Evolutionary conservation across 2,113 vertebrate genomes (phyloP).

Genomic region (Telmatochromis sp.): DNA sequence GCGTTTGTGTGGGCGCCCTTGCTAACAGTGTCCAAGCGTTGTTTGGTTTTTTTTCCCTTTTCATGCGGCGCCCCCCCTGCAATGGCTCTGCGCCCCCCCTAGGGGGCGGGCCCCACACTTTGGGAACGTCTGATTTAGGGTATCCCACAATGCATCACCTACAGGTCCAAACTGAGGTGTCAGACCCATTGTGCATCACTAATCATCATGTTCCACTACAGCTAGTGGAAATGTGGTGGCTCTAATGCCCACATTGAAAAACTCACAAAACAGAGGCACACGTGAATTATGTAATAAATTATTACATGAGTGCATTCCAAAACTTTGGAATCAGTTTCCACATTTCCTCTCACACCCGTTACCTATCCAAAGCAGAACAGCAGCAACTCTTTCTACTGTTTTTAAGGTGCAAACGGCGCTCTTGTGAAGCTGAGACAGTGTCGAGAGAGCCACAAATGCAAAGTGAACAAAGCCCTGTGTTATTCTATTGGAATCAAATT

Average conservation of each 20-base stretch:
- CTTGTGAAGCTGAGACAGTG: constrained; percentile 21
- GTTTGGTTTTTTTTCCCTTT: too few relatives aligned
- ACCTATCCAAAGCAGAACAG: neutral
- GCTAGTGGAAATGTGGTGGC: constrained; percentile 76
- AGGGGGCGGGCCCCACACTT: too few relatives aligned
- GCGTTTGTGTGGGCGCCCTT: too few relatives aligned
- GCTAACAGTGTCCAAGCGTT: too few relatives aligned
- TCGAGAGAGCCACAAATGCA: constrained; percentile 22
- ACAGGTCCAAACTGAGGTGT: constrained; percentile 4
- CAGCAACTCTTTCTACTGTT: neutral
- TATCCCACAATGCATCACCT: constrained; percentile 33
- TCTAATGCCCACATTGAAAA: constrained; percentile 80
- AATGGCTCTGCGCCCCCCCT: too few relatives aligned
- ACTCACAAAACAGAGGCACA: constrained; percentile 73
- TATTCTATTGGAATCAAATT: constrained; percentile 69
- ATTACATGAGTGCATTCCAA: neutral
- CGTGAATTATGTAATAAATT: neutral
- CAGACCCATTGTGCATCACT: constrained; percentile 74
- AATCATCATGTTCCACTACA: constrained; percentile 83
- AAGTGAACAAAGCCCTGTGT: constrained; percentile 55
- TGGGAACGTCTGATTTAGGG: too few relatives aligned
- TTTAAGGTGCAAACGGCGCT: neutral
- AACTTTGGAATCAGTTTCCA: neutral
- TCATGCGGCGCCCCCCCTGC: too few relatives aligned
- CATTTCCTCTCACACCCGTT: neutral